Evolutionary conservation across 1,140 invertebrate species (phyloP).

Genomic region (Aphis craccivora): DNA sequence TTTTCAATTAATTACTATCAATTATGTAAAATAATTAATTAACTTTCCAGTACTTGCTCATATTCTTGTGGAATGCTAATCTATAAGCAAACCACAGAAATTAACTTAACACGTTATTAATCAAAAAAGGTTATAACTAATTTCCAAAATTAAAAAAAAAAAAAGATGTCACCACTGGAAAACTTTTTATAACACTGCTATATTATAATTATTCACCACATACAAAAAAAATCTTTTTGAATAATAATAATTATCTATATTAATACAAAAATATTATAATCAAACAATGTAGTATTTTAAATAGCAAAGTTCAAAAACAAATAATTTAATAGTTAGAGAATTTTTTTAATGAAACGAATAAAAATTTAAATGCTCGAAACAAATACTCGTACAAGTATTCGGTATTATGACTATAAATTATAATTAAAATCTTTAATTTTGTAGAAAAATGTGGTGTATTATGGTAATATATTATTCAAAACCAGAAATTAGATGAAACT

Average conservation of each 20-base stretch:
- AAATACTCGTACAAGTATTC: background rate
- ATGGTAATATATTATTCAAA: background rate
- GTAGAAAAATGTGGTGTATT: background rate
- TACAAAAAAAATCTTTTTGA: background rate
- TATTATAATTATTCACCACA: background rate
- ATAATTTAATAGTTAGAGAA: background rate
- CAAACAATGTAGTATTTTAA: background rate
- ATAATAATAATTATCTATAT: background rate
- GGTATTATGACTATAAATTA: background rate
- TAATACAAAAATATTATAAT: background rate
- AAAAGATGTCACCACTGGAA: background rate
- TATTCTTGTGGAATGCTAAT: too few species aligned
- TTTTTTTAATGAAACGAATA: background rate
- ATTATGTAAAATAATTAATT: background rate
- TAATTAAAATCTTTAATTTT: conserved; percentile 15
- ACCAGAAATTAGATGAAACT: conserved; percentile 32
- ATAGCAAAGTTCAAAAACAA: background rate
- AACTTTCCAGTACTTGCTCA: too few species aligned
- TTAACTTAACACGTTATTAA: background rate
- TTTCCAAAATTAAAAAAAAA: background rate
- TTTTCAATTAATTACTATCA: background rate
- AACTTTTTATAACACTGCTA: background rate
- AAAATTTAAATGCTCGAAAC: background rate
- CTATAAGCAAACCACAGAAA: too few species aligned
- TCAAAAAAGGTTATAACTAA: background rate